phyloP scores from a whole-genome alignment of 2,797 vertebrate genomes.

The Geotria australis region DNA sequence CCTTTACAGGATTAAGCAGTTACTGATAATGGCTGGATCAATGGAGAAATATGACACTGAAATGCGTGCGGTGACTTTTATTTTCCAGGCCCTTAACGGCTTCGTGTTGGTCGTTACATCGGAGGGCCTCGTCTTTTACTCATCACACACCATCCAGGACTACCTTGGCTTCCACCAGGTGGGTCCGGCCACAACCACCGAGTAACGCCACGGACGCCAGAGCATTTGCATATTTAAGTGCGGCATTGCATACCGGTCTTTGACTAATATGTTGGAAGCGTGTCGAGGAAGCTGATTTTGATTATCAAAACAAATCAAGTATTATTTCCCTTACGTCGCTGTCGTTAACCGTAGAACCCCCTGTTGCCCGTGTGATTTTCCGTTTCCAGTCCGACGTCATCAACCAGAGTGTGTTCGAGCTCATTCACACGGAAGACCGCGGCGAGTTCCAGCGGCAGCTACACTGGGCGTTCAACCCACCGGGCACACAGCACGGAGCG shows the following conservation, averaged over 20 bases:
- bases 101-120: constrained; percentile 30
- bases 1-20: no score
- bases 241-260: no score
- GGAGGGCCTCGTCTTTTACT: constrained; percentile 28
- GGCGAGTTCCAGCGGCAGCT: constrained; percentile 33
- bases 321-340: constrained; percentile 1
- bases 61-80: background rate
- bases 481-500: no score
- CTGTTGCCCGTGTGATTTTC: no score
- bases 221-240: no score
- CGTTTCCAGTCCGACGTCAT: constrained; percentile 28
- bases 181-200: constrained; percentile 2
- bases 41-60: no score
- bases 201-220: no score
- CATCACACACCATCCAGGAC: constrained; percentile 31
- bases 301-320: background rate
- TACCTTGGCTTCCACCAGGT: constrained; percentile 41
- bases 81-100: constrained; percentile 24
- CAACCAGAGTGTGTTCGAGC: constrained; percentile 39
- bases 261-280: no score
- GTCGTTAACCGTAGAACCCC: no score
- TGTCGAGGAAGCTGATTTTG: no score
- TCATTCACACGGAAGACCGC: constrained; percentile 41
- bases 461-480: constrained; percentile 29
- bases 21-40: no score